Evolutionary conservation across 2,888 invertebrate species (phyloP).

Genomic region (Drosophila borealis): DNA sequence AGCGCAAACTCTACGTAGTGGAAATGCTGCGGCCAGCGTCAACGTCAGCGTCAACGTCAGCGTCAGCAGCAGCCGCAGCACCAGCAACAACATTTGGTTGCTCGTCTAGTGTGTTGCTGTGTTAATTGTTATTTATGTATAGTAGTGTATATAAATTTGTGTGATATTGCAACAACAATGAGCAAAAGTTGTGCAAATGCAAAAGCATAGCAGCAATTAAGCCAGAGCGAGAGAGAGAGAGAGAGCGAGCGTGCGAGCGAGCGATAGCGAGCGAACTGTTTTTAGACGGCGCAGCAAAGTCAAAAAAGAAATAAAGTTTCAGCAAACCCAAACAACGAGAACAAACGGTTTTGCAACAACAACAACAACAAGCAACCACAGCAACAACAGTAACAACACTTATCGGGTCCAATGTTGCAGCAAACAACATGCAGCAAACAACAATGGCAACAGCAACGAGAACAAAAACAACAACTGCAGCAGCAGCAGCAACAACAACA

Average conservation of each 20-base stretch:
- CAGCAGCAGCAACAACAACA: conserved; percentile 31
- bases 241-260: not conserved
- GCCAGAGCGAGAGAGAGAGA: conserved; percentile 7
- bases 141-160: conserved; percentile 67
- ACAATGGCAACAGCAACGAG: conserved; percentile 56
- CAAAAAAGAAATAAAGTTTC: conserved; percentile 41
- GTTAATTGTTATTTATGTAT: conserved; percentile 77
- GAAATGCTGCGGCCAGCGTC: conserved; percentile 61
- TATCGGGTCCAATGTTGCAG: conserved; percentile 81
- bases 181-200: conserved; percentile 52
- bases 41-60: conserved; percentile 40
- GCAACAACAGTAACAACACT: conserved; percentile 53
- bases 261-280: conserved; percentile 23
- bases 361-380: conserved; percentile 35
- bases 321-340: conserved; percentile 69
- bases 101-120: conserved; percentile 56
- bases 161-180: conserved; percentile 62
- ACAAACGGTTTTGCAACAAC: conserved; percentile 68
- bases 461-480: conserved; percentile 54
- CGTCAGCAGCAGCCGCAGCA: conserved; percentile 33
- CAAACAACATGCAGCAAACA: conserved; percentile 75
- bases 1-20: conserved; percentile 35
- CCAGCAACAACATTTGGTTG: conserved; percentile 39
- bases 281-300: conserved; percentile 9
- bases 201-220: conserved; percentile 40